Evolutionary conservation across 2,113 vertebrate species (phyloP).

Genomic region (Pachyramphus minor): DNA sequence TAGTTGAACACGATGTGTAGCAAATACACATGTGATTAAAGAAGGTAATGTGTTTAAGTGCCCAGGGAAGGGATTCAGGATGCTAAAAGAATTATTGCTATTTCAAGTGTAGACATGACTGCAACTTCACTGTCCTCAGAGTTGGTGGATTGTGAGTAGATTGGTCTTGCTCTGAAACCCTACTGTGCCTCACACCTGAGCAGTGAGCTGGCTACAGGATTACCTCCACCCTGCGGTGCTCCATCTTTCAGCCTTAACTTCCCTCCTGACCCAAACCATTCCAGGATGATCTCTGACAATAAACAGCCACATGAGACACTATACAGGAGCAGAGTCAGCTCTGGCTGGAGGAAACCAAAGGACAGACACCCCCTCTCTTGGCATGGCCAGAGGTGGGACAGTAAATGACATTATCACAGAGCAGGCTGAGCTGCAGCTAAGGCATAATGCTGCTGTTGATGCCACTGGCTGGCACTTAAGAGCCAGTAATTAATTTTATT

Average conservation of each 20-base stretch:
- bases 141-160: background rate
- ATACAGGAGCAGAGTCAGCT: background rate
- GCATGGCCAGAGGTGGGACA: background rate
- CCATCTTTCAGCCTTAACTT: background rate
- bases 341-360: background rate
- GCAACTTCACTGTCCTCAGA: background rate
- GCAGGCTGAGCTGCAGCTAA: background rate
- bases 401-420: background rate
- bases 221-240: background rate
- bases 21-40: conserved; percentile 26
- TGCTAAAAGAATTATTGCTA: background rate
- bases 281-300: background rate
- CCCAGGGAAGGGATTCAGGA: background rate
- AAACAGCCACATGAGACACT: background rate
- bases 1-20: background rate
- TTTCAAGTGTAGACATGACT: background rate
- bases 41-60: background rate
- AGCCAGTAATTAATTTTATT: background rate
- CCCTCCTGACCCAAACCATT: background rate
- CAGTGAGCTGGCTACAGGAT: background rate
- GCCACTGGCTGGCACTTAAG: background rate
- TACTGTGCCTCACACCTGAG: background rate
- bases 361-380: background rate
- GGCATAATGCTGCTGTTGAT: background rate
- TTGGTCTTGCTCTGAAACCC: background rate